Evolutionary conservation across 37 sponge, comb jelly and placozoan genomes (phyloP).

Genomic region (Amphimedon queenslandica): DNA sequence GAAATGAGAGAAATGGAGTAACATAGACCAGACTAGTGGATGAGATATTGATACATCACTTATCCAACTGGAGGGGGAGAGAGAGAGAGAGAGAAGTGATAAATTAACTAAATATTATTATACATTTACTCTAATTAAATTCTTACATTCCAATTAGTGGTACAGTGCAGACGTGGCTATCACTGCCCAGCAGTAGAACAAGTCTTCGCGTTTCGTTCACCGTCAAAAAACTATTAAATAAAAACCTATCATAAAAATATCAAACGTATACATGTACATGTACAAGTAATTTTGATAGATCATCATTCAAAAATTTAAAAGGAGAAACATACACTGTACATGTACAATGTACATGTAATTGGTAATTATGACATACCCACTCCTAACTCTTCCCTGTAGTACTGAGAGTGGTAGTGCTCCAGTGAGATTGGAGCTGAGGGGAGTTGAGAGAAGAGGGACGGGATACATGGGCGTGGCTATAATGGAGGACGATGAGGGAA

Average conservation of each 20-base stretch:
- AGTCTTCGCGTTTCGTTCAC: conserved; percentile 70
- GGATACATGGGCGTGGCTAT: conserved; percentile 41
- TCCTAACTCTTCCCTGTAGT: conserved; percentile 45
- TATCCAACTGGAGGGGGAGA: conserved; percentile 69
- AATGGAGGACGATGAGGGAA: not conserved
- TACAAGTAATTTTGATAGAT: too few species aligned
- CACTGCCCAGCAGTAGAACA: conserved; percentile 73
- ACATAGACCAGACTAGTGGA: conserved; percentile 73
- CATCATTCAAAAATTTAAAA: too few species aligned
- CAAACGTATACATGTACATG: too few species aligned
- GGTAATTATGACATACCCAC: conserved; percentile 26
- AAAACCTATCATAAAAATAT: too few species aligned
- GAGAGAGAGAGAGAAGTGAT: too few species aligned
- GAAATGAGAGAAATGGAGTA: too few species aligned
- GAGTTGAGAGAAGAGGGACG: conserved; percentile 67
- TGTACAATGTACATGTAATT: not conserved
- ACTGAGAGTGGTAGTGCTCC: conserved; percentile 40
- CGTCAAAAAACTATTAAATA: conserved; percentile 52
- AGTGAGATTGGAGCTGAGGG: conserved; percentile 62
- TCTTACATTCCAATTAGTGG: conserved; percentile 85
- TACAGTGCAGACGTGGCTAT: conserved; percentile 52
- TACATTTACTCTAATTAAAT: too few species aligned
- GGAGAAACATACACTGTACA: not conserved
- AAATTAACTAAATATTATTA: too few species aligned
- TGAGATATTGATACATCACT: conserved; percentile 64